Evolutionary conservation across 2,888 invertebrate species (phyloP).

Genomic region (Augochlorella aurata): DNA sequence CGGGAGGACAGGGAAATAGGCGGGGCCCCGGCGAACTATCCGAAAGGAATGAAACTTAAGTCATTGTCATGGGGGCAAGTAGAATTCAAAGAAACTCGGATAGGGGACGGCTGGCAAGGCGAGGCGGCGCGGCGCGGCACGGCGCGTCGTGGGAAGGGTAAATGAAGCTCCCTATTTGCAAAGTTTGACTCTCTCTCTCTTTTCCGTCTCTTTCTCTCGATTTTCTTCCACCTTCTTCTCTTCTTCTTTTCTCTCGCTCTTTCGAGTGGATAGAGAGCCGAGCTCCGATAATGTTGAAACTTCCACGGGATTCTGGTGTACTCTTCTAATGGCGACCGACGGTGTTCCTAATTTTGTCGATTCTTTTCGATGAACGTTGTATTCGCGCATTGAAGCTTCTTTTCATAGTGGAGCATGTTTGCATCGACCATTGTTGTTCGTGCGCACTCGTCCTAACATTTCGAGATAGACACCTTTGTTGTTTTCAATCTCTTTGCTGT

Average conservation of each 20-base stretch:
- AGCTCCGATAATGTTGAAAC: conserved; percentile 32
- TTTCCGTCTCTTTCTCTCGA: background rate
- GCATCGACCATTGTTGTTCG: no score
- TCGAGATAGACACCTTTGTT: no score
- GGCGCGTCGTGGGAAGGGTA: background rate
- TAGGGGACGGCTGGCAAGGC: background rate
- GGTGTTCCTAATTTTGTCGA: conserved; percentile 10
- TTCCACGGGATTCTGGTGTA: conserved; percentile 15
- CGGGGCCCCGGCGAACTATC: conserved; percentile 38
- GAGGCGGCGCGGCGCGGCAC: no score
- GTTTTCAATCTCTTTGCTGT: no score
- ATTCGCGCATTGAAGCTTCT: background rate
- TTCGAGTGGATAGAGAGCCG: conserved; percentile 2
- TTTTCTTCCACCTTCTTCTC: background rate
- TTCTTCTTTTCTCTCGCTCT: background rate
- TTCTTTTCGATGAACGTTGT: background rate
- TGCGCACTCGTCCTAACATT: no score
- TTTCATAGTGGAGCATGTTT: no score
- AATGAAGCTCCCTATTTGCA: conserved; percentile 50
- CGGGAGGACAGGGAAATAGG: conserved; percentile 24
- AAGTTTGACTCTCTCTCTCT: conserved; percentile 25
- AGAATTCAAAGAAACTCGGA: conserved; percentile 54
- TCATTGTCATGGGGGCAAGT: conserved; percentile 50
- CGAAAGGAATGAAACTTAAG: conserved; percentile 55
- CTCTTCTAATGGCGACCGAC: conserved; percentile 11